Conservation (phyloP, 2,888 invertebrate species). For the Galeopsomyia nigrocyanea region DNA sequence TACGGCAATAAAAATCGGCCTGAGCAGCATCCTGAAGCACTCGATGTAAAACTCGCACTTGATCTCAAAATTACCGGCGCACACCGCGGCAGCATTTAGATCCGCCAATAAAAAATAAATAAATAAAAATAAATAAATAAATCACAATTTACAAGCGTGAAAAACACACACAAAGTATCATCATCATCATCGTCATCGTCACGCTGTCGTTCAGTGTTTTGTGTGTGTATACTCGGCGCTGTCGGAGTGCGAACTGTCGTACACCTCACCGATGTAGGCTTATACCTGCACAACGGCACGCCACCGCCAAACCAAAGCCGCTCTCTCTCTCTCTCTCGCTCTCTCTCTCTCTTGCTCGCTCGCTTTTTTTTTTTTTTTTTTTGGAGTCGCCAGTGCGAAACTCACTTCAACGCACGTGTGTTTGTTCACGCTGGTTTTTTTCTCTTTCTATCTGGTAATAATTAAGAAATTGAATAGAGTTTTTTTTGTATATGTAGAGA, state of each 20-base stretch:
- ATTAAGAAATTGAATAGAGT: too few relatives aligned
- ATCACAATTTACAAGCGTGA: too few relatives aligned
- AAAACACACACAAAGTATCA: neutral
- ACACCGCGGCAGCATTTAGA: neutral
- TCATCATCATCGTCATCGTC: neutral
- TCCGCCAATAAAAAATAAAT: neutral
- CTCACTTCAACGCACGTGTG: neutral
- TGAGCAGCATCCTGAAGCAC: too few relatives aligned
- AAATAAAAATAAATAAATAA: neutral
- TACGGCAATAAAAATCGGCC: too few relatives aligned
- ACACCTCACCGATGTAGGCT: neutral
- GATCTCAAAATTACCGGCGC: too few relatives aligned
- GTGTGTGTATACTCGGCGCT: constrained; percentile 9
- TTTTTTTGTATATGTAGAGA: too few relatives aligned
- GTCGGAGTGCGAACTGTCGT: constrained; percentile 39
- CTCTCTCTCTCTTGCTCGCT: neutral
- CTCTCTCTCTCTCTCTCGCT: neutral
- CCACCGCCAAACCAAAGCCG: constrained; percentile 7
- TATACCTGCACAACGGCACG: constrained; percentile 11
- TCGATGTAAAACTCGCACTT: neutral
- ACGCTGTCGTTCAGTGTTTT: too few relatives aligned
- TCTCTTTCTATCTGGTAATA: too few relatives aligned
- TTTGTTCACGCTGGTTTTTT: too few relatives aligned
- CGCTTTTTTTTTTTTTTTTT: neutral
- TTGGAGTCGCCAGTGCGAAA: constrained; percentile 6